A percentile compares a stretch with the other conserved stretches of the same genome.
Conservation (phyloP, 2,888 invertebrate genomes). For the Epicampocera succincta region DNA sequence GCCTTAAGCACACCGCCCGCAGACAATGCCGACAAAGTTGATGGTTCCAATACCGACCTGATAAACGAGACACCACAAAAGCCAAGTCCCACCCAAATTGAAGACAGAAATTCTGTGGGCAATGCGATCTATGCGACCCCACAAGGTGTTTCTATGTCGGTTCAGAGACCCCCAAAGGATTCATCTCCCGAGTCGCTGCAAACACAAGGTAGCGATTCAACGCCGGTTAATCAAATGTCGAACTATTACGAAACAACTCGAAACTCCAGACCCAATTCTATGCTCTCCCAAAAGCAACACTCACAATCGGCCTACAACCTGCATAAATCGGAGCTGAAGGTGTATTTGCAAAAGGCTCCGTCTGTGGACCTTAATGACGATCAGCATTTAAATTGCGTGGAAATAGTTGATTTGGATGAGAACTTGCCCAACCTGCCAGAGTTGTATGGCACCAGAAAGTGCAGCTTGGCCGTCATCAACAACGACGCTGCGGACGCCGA, state of each 20-base stretch:
- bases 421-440: conserved; percentile 76
- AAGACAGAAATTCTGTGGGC: conserved; percentile 20
- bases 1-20: conserved; percentile 76
- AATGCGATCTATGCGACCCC: conserved; percentile 66
- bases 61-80: conserved; percentile 60
- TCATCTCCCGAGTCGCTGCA: conserved; percentile 43
- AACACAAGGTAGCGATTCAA: conserved; percentile 47
- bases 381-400: conserved; percentile 69
- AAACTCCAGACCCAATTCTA: conserved; percentile 52
- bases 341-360: conserved; percentile 79
- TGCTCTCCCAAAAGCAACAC: conserved; percentile 74
- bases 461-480: conserved; percentile 72
- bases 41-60: conserved; percentile 70
- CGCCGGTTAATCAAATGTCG: conserved; percentile 68
- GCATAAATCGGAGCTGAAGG: conserved; percentile 78
- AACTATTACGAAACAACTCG: conserved; percentile 73
- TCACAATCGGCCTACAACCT: conserved; percentile 80
- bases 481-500: conserved; percentile 44
- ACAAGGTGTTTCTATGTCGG: background rate
- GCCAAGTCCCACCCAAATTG: background rate
- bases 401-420: conserved; percentile 73
- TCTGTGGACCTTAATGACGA: conserved; percentile 75
- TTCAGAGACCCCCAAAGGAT: conserved; percentile 5
- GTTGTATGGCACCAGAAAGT: conserved; percentile 73
- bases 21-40: conserved; percentile 51